Evolutionary conservation across 2,113 vertebrate species (phyloP), one percentile per base, ranked within the genome.

Genomic region (Dasyornis broadbenti): DNA sequence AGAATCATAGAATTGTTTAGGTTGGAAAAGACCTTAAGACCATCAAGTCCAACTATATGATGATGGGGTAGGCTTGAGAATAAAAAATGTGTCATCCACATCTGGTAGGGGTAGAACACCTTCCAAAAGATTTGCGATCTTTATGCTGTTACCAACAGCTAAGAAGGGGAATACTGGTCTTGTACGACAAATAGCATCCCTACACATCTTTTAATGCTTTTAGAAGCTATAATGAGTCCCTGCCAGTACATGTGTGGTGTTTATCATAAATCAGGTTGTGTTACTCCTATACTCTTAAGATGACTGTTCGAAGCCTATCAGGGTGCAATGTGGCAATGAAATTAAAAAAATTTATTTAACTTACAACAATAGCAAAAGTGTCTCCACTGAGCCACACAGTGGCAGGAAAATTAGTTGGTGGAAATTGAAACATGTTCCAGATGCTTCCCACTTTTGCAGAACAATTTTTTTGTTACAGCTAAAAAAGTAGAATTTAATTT

Each of bases 41-140:
- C 24, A 68, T 22, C 20, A 27, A 47, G 26, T 22, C 15, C 7
- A 35, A 22, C 17, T 0, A 0, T 14, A 59, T 47, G 24, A 47
- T 56, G 30, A 52, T 52, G 11, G 16, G 22, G 2, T 10, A 90
- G 6, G 7, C 19, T 64, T 71, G 27, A 52, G 12, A 7, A 71
- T 24, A 35, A 65, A 56, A 82, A 73, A 60, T 12, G 12, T 1
- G 4, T 71, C 3, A 5, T n/a, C 28, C 15, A 45, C 17, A 72
- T 8, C 10, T 2, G 3, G 11, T 6, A 52, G 14, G 4, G 5
- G 2, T 30, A 76, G 8, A 78, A 53, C 18, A 37, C 3, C 11
- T 52, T 82, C 70, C 39, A 37, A 57, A 75, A 59, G 2, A 31
- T 59, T 54, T 63, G 20, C 3, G 7, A 45, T 39, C 10, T 50